Percentiles rank a stretch among this genome's conserved stretches.
Evolutionary conservation across 2,888 invertebrate species (phyloP).

Genomic region (Platynereis dumerilii): DNA sequence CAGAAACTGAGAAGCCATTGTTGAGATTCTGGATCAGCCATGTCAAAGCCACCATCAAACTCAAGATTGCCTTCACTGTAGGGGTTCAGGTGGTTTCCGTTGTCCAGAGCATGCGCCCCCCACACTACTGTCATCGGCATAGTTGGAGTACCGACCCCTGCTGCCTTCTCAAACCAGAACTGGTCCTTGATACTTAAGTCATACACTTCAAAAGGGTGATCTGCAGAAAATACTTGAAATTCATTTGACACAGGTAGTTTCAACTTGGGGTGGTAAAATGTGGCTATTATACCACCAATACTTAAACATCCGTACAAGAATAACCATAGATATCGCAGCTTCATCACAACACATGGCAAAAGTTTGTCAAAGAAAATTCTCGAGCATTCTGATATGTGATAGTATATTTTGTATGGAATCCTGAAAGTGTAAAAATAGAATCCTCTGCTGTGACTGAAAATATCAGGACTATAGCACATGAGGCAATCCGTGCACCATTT

Average conservation of each 20-base stretch:
- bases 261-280: slow-evolving; percentile 36
- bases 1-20: slow-evolving; percentile 86
- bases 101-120: slow-evolving; percentile 85
- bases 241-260: slow-evolving; percentile 72
- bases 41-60: slow-evolving; percentile 81
- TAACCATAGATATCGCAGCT: slow-evolving; percentile 63
- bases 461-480: slow-evolving; percentile 46
- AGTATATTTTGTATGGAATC: slow-evolving; percentile 50
- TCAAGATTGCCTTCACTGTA: slow-evolving; percentile 74
- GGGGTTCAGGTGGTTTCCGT: slow-evolving; percentile 86
- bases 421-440: slow-evolving; percentile 49
- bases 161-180: slow-evolving; percentile 65
- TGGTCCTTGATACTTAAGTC: slow-evolving; percentile 74
- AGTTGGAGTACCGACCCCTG: slow-evolving; percentile 38
- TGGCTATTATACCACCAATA: slow-evolving; percentile 33
- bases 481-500: slow-evolving; percentile 59
- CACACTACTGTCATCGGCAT: slow-evolving; percentile 89
- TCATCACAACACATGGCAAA: slow-evolving; percentile 64
- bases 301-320: slow-evolving; percentile 37
- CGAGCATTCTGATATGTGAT: slow-evolving; percentile 53
- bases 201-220: slow-evolving; percentile 89
- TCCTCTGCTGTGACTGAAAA: slow-evolving; percentile 36
- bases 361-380: slow-evolving; percentile 64
- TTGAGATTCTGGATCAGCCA: slow-evolving; percentile 82
- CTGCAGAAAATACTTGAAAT: slow-evolving; percentile 63